These are phyloP conservation scores for Drosophila fuyamai DNA, from an alignment of 1,140 invertebrate genomes.

Conservation along the genomic window DNA sequence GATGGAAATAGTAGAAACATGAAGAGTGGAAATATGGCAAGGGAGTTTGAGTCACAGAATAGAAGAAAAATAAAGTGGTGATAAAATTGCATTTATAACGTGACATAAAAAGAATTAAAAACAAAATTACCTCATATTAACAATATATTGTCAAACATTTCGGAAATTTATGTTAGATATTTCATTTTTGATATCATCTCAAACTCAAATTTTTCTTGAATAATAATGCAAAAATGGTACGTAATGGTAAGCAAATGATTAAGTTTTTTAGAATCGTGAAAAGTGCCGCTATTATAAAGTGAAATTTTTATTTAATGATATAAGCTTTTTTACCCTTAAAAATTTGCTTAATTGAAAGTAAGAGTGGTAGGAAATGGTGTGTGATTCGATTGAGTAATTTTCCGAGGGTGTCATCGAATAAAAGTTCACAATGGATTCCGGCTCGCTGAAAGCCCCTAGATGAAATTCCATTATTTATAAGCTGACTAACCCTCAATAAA, in stretches of 20 bases:
- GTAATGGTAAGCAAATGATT: no score
- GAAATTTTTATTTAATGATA: no score
- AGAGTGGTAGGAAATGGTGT: constrained; percentile 14
- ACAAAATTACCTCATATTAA: no score
- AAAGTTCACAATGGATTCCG: constrained; percentile 26
- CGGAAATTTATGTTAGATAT: no score
- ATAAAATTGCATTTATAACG: not conserved
- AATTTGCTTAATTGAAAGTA: no score
- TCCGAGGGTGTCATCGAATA: not conserved
- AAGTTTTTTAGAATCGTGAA: no score
- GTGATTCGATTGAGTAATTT: constrained; percentile 35
- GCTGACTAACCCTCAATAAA: constrained; percentile 37
- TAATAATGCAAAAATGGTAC: no score
- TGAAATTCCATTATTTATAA: constrained; percentile 49
- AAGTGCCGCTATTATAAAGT: no score
- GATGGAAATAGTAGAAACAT: not conserved
- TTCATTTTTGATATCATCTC: no score
- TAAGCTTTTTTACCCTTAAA: not conserved
- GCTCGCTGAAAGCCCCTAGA: constrained; percentile 9
- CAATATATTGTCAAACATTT: no score
- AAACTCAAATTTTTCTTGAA: no score
- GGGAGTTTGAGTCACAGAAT: not conserved
- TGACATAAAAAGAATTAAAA: not conserved
- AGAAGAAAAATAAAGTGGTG: not conserved
- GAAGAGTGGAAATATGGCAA: not conserved